phyloP scores from a whole-genome alignment of 2,797 vertebrate genomes.

The Chiloscyllium punctatum region DNA sequence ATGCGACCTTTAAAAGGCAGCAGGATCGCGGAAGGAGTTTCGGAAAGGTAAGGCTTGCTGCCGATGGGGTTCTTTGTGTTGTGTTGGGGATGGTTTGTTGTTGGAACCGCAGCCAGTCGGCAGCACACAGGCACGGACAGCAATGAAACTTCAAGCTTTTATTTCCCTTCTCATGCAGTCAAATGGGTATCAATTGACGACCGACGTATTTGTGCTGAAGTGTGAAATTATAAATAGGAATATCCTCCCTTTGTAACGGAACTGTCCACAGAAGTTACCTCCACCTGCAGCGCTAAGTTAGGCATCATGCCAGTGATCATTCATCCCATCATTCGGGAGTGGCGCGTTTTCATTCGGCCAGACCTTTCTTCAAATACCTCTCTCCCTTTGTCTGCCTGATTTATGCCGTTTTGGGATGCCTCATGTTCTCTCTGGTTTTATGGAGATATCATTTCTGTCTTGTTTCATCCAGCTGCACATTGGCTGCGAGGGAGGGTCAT shows the following conservation, averaged over 20 bases:
- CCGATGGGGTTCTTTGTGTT: background rate
- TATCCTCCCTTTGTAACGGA: background rate
- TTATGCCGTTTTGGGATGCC: conserved; percentile 7
- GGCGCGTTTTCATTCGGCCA: background rate
- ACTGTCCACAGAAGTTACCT: conserved; percentile 6
- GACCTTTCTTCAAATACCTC: background rate
- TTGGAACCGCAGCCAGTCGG: background rate
- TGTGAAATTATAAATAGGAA: background rate
- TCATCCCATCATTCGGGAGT: background rate
- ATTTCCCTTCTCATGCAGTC: background rate
- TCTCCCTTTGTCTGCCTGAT: conserved; percentile 22
- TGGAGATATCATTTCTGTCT: background rate
- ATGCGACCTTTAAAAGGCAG: background rate
- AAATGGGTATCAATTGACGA: background rate
- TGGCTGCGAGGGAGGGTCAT: background rate
- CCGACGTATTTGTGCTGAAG: background rate
- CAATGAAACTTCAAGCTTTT: background rate
- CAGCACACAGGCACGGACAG: background rate
- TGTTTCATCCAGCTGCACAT: background rate
- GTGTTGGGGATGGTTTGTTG: background rate
- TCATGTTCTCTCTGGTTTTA: background rate
- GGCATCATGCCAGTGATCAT: background rate
- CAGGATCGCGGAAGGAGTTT: background rate
- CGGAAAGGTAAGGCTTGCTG: background rate
- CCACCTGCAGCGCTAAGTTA: background rate